Percentiles rank a stretch among this genome's conserved stretches.
Evolutionary conservation across 2,888 invertebrate species (phyloP).

Genomic region (Busseola fusca): DNA sequence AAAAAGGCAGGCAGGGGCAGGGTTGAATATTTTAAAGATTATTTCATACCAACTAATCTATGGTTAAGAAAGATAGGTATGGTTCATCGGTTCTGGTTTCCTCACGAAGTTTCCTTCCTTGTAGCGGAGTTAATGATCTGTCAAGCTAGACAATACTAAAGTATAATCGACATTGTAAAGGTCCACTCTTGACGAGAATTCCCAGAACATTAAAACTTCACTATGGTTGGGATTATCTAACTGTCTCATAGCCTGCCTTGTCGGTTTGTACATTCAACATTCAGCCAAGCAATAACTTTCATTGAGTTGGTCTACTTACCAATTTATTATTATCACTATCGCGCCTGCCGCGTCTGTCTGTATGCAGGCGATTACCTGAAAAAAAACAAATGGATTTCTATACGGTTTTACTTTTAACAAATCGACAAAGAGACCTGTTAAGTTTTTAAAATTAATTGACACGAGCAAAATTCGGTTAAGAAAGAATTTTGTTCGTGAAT

Average conservation of each 20-base stretch:
- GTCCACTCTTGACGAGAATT: background rate
- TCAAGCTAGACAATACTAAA: background rate
- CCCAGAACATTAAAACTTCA: background rate
- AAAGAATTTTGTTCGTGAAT: no score
- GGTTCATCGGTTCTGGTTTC: conserved; percentile 10
- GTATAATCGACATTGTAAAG: background rate
- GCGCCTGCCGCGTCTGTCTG: background rate
- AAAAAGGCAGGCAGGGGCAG: no score
- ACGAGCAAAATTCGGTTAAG: no score
- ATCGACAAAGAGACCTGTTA: background rate
- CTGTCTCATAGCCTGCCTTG: background rate
- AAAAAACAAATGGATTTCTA: background rate
- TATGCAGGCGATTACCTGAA: background rate
- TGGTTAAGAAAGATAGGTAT: conserved; percentile 2
- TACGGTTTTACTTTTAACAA: background rate
- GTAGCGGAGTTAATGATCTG: conserved; percentile 29
- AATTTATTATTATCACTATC: background rate
- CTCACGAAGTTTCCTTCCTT: conserved; percentile 20
- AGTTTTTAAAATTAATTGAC: no score
- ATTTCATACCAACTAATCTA: conserved; percentile 24
- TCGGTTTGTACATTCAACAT: background rate
- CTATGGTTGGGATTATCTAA: background rate
- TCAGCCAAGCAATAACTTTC: background rate
- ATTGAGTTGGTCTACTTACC: background rate
- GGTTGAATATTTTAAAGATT: conserved; percentile 17